phyloP scores from a whole-genome alignment of 2,113 vertebrate genomes.

The Thermophis baileyi region DNA sequence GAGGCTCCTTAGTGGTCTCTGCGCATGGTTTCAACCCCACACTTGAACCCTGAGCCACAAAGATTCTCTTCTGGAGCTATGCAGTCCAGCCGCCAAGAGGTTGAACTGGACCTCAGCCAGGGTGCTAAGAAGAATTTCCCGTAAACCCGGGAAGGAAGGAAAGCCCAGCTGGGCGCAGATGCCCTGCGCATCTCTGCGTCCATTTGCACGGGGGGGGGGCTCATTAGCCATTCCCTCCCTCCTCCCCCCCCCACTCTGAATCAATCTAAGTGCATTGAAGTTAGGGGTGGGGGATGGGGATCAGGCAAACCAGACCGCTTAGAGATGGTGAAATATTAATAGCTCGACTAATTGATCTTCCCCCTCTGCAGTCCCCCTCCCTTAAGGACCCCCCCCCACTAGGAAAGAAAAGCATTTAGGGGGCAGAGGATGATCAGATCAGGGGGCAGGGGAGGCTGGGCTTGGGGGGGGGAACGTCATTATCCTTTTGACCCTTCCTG shows the following conservation, averaged over 20 bases:
- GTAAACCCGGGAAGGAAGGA: neutral
- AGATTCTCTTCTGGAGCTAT: too few relatives aligned
- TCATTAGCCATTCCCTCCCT: neutral
- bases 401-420: neutral
- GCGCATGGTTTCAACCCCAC: too few relatives aligned
- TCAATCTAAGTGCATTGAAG: slow-evolving; percentile 20
- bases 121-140: neutral
- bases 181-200: neutral
- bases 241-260: neutral
- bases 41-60: too few relatives aligned
- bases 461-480: neutral
- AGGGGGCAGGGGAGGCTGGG: neutral
- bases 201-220: neutral
- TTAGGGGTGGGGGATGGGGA: neutral
- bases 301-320: slow-evolving; percentile 26
- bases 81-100: neutral
- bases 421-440: neutral
- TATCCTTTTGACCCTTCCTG: slow-evolving; percentile 50
- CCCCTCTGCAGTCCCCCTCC: neutral
- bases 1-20: too few relatives aligned
- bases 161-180: neutral
- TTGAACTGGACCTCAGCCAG: neutral
- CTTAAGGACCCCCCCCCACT: neutral
- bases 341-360: slow-evolving; percentile 44
- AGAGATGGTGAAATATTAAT: slow-evolving; percentile 49